These are phyloP conservation scores for Phenganax stokvisi DNA, from an alignment of 92 coral and sea anemone species.

Conservation along the genomic window DNA sequence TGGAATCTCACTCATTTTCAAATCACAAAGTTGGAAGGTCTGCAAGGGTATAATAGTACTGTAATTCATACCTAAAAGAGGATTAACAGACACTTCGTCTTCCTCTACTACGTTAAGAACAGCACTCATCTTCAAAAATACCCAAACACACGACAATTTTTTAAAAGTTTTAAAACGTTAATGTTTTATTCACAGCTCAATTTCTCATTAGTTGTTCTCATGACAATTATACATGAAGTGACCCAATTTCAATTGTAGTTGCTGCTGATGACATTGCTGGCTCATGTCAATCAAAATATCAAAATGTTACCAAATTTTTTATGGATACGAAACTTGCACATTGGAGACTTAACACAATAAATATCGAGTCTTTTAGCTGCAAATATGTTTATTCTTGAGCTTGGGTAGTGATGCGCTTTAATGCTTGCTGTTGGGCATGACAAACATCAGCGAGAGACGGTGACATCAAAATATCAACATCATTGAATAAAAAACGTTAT, in stretches of 20 bases:
- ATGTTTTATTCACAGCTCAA: no score
- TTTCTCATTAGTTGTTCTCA: not conserved
- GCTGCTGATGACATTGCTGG: conserved; percentile 8
- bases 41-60: no score
- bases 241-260: not conserved
- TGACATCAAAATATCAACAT: not conserved
- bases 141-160: not conserved
- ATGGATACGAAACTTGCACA: not conserved
- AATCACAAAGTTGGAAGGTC: no score
- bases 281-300: not conserved
- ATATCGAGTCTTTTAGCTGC: not conserved
- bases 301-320: not conserved
- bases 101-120: conserved; percentile 18
- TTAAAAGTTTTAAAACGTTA: not conserved
- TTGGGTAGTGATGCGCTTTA: not conserved
- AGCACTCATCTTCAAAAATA: not conserved
- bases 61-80: conserved; percentile 17
- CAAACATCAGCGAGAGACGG: not conserved
- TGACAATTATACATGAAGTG: not conserved
- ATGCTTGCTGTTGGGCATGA: not conserved
- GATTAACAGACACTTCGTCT: conserved; percentile 30
- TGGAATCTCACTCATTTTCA: no score
- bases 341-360: no score
- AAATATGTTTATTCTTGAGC: not conserved
- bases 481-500: not conserved